phyloP scores from a whole-genome alignment of 2,888 invertebrate species.

The Acronicta alni region DNA sequence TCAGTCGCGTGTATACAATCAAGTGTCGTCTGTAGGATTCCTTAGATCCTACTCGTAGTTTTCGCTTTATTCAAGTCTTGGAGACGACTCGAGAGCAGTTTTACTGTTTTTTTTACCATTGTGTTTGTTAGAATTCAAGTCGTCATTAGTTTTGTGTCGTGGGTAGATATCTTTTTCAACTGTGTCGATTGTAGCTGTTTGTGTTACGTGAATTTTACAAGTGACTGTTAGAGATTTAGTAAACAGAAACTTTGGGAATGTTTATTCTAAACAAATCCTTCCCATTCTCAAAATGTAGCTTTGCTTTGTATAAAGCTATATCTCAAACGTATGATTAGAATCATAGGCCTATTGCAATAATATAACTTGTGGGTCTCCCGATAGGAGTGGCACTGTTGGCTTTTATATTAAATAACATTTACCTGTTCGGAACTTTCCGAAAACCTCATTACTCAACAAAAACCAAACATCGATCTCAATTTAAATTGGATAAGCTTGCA shows the following conservation, averaged over 20 bases:
- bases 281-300: background rate
- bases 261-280: background rate
- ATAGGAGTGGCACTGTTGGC: too few relatives aligned
- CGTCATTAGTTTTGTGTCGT: conserved; percentile 59
- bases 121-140: conserved; percentile 58
- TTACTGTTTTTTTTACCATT: conserved; percentile 53
- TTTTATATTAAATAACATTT: conserved; percentile 1
- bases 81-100: conserved; percentile 57
- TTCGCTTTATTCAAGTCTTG: conserved; percentile 62
- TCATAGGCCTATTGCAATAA: background rate
- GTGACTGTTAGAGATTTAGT: conserved; percentile 41
- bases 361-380: too few relatives aligned
- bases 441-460: conserved; percentile 30
- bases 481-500: conserved; percentile 74
- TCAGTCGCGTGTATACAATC: conserved; percentile 67
- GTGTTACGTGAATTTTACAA: conserved; percentile 49
- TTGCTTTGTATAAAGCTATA: background rate
- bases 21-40: conserved; percentile 64
- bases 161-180: conserved; percentile 57
- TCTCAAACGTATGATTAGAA: background rate
- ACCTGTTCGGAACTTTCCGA: conserved; percentile 1
- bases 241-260: conserved; percentile 16
- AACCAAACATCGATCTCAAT: conserved; percentile 65
- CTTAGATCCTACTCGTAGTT: conserved; percentile 62
- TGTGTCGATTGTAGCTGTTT: conserved; percentile 51